phyloP scores from a whole-genome alignment of 2,797 vertebrate genomes.

The Lutjanus campechanus region DNA sequence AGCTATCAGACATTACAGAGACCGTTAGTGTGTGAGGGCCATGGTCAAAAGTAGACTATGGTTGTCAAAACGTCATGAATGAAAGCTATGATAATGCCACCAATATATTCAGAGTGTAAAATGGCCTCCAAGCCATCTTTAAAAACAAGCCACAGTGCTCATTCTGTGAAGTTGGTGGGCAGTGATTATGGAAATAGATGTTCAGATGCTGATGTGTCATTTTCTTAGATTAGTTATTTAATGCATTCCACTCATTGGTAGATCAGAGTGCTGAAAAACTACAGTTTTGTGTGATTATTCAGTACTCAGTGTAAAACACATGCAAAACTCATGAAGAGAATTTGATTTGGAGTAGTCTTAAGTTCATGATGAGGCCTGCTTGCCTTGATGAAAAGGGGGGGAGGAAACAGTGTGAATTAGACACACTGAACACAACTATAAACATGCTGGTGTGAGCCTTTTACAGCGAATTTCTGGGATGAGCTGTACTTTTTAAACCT shows the following conservation, averaged over 20 bases:
- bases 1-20: not conserved
- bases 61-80: constrained; percentile 7
- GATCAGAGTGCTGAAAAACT: constrained; percentile 5
- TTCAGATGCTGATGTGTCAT: constrained; percentile 11
- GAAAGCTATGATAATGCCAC: not conserved
- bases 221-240: constrained; percentile 11
- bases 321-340: constrained; percentile 15
- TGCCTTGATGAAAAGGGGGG: not conserved
- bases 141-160: not conserved
- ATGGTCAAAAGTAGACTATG: not conserved
- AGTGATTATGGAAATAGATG: constrained; percentile 36
- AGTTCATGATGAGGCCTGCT: not conserved
- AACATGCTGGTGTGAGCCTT: constrained; percentile 10
- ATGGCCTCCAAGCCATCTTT: constrained; percentile 1
- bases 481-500: constrained; percentile 47
- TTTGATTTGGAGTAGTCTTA: constrained; percentile 12
- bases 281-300: constrained; percentile 24
- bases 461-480: constrained; percentile 23
- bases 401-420: constrained; percentile 10
- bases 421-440: not conserved
- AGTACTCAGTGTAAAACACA: not conserved
- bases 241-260: not conserved
- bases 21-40: not conserved
- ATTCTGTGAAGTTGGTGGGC: constrained; percentile 6
- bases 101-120: constrained; percentile 15